Evolutionary conservation across 64 coral and sea anemone genomes (phyloP).

Genomic region (Stichodactyla helianthus): DNA sequence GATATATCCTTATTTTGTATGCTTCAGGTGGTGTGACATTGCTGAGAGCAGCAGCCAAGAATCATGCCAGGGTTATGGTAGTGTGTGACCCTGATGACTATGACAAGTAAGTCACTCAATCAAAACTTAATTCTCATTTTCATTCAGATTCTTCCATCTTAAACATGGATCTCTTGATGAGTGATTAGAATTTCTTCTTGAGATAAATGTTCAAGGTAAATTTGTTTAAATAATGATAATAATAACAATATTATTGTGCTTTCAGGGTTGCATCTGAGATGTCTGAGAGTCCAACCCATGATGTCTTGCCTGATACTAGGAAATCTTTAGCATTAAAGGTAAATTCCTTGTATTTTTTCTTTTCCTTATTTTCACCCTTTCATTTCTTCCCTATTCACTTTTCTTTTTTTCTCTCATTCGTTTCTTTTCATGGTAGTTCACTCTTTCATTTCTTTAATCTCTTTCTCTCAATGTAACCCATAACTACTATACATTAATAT

Average conservation of each 20-base stretch:
- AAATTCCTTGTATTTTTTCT: background rate
- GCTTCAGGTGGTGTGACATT: constrained; percentile 81
- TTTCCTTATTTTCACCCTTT: too few species aligned
- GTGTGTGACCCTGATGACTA: constrained; percentile 92
- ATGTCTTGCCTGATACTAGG: constrained; percentile 66
- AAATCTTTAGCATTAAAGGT: constrained; percentile 91
- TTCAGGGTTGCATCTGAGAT: constrained; percentile 69
- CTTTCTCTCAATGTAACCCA: too few species aligned
- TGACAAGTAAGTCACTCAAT: constrained; percentile 50
- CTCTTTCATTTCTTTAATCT: too few species aligned
- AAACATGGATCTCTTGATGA: too few species aligned
- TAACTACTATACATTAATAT: too few species aligned
- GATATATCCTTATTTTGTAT: background rate
- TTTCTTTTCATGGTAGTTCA: too few species aligned
- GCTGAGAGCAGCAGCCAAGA: constrained; percentile 92
- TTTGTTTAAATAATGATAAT: background rate
- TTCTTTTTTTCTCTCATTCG: too few species aligned
- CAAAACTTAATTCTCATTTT: too few species aligned
- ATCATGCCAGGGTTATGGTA: constrained; percentile 92
- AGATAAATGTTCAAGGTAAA: too few species aligned
- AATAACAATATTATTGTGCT: background rate
- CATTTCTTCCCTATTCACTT: too few species aligned
- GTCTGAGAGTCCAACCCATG: constrained; percentile 45
- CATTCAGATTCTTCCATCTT: too few species aligned
- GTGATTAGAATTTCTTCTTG: too few species aligned